phyloP scores from a whole-genome alignment of 1,140 invertebrate species.

The Whitmania pigra region DNA sequence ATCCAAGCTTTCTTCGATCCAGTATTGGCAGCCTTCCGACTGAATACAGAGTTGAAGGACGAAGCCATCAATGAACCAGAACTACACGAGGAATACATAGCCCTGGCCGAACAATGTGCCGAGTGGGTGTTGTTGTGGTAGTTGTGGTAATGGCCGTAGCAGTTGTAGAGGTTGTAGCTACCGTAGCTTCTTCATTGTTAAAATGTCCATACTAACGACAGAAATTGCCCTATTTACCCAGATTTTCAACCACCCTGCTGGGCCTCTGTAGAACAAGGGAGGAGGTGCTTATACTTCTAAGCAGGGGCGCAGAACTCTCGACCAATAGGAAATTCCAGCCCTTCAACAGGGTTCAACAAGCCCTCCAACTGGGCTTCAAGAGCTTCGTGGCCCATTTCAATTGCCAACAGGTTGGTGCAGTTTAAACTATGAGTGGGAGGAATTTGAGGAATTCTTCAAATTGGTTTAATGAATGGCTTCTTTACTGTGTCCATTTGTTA shows the following conservation, averaged over 20 bases:
- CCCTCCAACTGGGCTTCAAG: neutral
- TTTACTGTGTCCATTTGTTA: neutral
- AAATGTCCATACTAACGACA: too few relatives aligned
- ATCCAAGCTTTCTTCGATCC: neutral
- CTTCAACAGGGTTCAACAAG: constrained; percentile 8
- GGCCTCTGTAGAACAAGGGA: neutral
- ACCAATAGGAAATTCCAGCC: neutral
- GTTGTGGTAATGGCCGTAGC: too few relatives aligned
- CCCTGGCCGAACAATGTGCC: neutral
- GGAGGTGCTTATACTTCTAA: constrained; percentile 2
- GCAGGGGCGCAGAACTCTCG: neutral
- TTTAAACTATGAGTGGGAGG: too few relatives aligned
- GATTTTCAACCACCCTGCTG: neutral
- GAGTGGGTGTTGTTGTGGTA: neutral
- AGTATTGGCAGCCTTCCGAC: neutral
- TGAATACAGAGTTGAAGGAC: neutral
- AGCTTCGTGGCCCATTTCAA: constrained; percentile 2
- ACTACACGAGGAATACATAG: neutral
- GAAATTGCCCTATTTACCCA: neutral
- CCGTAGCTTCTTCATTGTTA: too few relatives aligned
- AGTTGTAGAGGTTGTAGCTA: too few relatives aligned
- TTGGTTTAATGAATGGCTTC: too few relatives aligned
- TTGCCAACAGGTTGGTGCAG: neutral
- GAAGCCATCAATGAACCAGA: neutral
- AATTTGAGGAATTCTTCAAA: too few relatives aligned